A percentile compares a stretch with the other conserved stretches of the same genome.
Conservation (phyloP, 1,140 invertebrate species). For the Drosophila azteca region DNA sequence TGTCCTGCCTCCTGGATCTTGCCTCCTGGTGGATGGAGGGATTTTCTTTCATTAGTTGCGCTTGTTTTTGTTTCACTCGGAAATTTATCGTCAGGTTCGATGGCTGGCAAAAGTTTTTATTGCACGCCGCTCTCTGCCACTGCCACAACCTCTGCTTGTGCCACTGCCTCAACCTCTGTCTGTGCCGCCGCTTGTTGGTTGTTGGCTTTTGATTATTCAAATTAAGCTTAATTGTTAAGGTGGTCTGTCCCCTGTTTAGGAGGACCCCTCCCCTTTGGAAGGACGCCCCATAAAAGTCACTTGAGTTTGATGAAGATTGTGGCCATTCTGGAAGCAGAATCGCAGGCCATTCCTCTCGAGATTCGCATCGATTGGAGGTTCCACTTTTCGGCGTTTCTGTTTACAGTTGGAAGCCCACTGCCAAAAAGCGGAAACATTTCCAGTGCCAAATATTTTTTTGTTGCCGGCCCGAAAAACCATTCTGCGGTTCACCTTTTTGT, state of each 20-base stretch:
- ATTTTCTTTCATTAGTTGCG: slow-evolving; percentile 68
- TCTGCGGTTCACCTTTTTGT: slow-evolving; percentile 68
- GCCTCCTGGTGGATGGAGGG: slow-evolving; percentile 13
- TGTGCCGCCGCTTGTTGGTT: slow-evolving; percentile 67
- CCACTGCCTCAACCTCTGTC: too few relatives aligned
- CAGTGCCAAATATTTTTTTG: slow-evolving; percentile 49
- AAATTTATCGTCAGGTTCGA: slow-evolving; percentile 79
- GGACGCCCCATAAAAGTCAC: slow-evolving; percentile 19
- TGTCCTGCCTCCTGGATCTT: not conserved
- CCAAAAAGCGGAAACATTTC: slow-evolving; percentile 59
- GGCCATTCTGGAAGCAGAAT: slow-evolving; percentile 12
- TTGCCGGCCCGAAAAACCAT: slow-evolving; percentile 32
- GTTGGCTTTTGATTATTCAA: slow-evolving; percentile 81
- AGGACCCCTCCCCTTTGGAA: not conserved
- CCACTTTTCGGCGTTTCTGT: slow-evolving; percentile 24
- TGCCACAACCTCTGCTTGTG: not conserved
- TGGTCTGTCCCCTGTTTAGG: slow-evolving; percentile 28
- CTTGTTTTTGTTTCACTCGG: slow-evolving; percentile 60
- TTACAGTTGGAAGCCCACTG: slow-evolving; percentile 48
- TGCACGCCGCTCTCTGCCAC: slow-evolving; percentile 47
- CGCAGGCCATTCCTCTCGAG: slow-evolving; percentile 7
- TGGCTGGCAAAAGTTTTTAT: slow-evolving; percentile 73
- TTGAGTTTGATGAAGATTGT: not conserved
- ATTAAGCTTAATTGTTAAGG: slow-evolving; percentile 79
- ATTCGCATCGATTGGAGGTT: not conserved